Percentiles rank a stretch among this genome's conserved stretches.
These are phyloP conservation scores for Frankliniella fusca DNA, from an alignment of 2,888 invertebrate genomes.

Conservation along the genomic window DNA sequence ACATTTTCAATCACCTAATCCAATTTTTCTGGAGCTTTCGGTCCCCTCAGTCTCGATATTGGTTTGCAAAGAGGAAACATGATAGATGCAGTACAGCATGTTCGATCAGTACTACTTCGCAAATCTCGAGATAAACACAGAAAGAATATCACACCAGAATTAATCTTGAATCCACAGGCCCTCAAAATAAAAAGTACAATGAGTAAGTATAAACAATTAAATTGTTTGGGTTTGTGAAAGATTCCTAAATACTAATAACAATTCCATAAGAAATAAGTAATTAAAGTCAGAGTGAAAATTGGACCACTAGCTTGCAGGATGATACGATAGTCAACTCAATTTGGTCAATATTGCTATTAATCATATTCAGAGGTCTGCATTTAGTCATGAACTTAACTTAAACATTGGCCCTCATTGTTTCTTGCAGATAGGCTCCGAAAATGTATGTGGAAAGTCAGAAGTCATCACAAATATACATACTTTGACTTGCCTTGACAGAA, in stretches of 20 bases:
- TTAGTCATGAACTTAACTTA: not conserved
- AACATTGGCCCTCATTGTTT: not conserved
- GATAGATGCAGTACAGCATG: no score
- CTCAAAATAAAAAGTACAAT: not conserved
- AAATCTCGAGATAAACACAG: not conserved
- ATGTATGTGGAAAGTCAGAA: not conserved
- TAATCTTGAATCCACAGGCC: not conserved
- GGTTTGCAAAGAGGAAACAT: no score
- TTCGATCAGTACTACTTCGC: no score
- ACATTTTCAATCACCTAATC: no score
- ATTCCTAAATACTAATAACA: not conserved
- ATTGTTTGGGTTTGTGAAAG: not conserved
- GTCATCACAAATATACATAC: not conserved
- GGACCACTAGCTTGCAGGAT: conserved; percentile 2
- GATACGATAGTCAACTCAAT: not conserved
- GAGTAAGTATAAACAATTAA: not conserved
- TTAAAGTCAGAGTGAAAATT: not conserved
- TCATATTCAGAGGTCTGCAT: not conserved
- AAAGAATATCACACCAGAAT: not conserved
- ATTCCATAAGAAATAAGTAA: not conserved
- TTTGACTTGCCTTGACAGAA: not conserved
- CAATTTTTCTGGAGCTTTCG: no score
- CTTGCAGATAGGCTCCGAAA: not conserved
- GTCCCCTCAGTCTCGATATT: no score
- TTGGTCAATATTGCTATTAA: not conserved